Percentiles rank a stretch among this genome's conserved stretches.
phyloP scores from a whole-genome alignment of 2,888 invertebrate genomes.

The Epinotia ramella region DNA sequence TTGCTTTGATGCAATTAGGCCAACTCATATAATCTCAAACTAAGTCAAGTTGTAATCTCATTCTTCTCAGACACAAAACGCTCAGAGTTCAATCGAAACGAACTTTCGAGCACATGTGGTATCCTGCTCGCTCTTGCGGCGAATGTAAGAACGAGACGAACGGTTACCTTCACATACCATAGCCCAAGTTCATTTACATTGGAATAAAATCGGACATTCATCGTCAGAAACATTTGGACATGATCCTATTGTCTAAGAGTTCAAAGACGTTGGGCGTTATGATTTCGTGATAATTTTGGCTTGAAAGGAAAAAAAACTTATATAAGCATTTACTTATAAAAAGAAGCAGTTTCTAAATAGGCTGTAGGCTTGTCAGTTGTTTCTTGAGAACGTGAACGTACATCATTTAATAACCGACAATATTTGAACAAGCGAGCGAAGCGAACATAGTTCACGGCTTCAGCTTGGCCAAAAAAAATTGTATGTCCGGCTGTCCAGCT shows the following conservation, averaged over 20 bases:
- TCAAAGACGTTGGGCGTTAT: constrained; percentile 1
- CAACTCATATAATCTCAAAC: no score
- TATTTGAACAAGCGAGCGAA: no score
- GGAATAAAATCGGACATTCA: constrained; percentile 11
- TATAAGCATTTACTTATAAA: neutral
- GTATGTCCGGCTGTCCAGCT: no score
- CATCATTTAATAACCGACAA: neutral
- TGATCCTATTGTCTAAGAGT: constrained; percentile 2
- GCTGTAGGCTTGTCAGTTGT: no score
- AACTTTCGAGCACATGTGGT: neutral
- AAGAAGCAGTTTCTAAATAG: no score
- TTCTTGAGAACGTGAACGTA: neutral
- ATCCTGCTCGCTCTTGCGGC: neutral
- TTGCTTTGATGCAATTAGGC: no score
- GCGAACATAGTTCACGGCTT: no score
- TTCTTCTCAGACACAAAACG: neutral
- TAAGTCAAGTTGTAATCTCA: neutral
- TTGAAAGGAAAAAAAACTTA: neutral
- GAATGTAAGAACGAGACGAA: neutral
- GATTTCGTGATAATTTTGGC: neutral
- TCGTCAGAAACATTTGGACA: constrained; percentile 8
- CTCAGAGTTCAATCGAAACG: neutral
- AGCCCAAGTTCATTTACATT: neutral
- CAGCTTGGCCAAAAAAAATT: no score
- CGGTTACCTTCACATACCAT: neutral